Evolutionary conservation across 2,888 invertebrate species (phyloP).

Genomic region (Stenotaenia linearis): DNA sequence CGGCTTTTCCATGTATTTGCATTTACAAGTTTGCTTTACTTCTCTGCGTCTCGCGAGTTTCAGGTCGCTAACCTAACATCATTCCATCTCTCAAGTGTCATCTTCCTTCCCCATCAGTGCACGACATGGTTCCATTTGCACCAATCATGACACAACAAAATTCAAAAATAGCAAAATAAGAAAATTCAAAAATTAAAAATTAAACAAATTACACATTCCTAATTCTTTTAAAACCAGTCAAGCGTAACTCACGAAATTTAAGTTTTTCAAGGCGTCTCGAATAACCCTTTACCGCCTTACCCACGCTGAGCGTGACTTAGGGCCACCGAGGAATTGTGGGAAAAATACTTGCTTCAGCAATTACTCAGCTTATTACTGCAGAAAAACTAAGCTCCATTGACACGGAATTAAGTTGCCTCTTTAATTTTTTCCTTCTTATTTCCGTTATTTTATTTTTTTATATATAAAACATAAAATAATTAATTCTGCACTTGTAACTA

Average conservation of each 20-base stretch:
- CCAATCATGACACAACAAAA: not conserved
- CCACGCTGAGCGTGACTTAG: conserved; percentile 20
- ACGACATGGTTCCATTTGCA: conserved; percentile 12
- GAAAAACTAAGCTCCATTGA: not conserved
- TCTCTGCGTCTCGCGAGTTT: not conserved
- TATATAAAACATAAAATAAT: not conserved
- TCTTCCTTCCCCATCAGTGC: not conserved
- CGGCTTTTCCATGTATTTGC: not conserved
- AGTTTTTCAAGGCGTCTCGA: not conserved
- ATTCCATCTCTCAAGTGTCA: not conserved
- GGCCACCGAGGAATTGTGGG: not conserved
- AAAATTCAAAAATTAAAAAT: not conserved
- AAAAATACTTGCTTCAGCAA: not conserved
- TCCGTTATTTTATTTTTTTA: not conserved
- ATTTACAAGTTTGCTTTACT: not conserved
- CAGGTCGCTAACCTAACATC: conserved; percentile 1
- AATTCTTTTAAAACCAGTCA: not conserved
- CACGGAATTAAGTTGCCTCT: not conserved
- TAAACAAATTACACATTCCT: not conserved
- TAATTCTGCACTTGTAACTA: not conserved
- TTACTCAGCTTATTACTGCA: not conserved
- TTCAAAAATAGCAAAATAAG: not conserved
- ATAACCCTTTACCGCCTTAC: not conserved
- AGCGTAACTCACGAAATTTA: not conserved
- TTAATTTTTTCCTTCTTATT: not conserved